Evolutionary conservation across 1,140 invertebrate species (phyloP), one percentile per base, ranked within the genome.

Genomic region (Temnothorax nylanderi): DNA sequence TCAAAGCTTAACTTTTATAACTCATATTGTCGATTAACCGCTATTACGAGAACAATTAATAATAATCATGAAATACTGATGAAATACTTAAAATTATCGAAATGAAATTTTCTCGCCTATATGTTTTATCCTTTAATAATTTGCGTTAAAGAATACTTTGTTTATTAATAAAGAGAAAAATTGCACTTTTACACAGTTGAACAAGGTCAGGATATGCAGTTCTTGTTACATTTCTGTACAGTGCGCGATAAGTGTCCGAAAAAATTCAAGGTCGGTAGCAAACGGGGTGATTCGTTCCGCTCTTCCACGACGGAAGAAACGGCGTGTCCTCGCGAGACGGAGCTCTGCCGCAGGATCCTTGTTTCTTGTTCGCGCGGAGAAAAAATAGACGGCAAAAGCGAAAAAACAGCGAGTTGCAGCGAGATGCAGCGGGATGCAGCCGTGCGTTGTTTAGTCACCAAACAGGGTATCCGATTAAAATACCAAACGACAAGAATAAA

Each of bases 391-490:
- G 37, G n/a, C 32, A 58, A 65, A 41, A 44, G 34, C 7, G 18
- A 65, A 10, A 37, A 81, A 47, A 26, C 26, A 87, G 54, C 58
- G 11, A 72, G 21, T 32, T 21, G 11, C 44, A 51, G 44, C 58
- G 11, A 72, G 21, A 37, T 21, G 11, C 44, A 51, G 44, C n/a
- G 65, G 37, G 37, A 56, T 32, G 78, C 78, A 60, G 32, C 5
- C 64, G 32, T 0, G 16, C 60, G 18, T 41, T 72, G 90, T 91
- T 90, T 91, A 72, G 82, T 90, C 89, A 67, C 77, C 87, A 88
- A 91, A 91, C 90, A 91, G 90, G 72, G 91, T 91, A 88, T 89
- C 90, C 87, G 85, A 91, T 88, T 89, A 85, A 89, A 91, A 91
- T 90, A 64, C 77, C 89, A 62, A 88, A 88, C 80, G 86, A 76